phyloP scores from a whole-genome alignment of 2,113 vertebrate species.

The Erpornis zantholeuca region DNA sequence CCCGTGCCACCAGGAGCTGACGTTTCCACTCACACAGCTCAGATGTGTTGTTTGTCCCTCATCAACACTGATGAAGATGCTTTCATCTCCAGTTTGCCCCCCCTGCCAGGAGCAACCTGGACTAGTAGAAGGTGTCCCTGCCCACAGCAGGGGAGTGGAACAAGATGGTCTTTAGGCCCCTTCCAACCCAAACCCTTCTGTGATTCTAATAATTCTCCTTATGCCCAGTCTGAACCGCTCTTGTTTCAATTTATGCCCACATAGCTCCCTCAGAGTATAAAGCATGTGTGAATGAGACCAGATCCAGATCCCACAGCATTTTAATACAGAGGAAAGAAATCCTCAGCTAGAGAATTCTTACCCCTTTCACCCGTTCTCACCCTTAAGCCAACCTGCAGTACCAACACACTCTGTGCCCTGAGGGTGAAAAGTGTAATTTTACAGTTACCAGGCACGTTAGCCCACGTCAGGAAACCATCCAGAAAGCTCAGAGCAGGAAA shows the following conservation, averaged over 20 bases:
- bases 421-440: background rate
- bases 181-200: background rate
- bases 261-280: background rate
- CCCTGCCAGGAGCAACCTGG: background rate
- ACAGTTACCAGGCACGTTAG: background rate
- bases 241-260: background rate
- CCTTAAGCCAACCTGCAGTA: background rate
- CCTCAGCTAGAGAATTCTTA: background rate
- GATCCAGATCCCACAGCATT: background rate
- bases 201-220: background rate
- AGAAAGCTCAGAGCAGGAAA: constrained; percentile 44
- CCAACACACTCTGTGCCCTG: background rate
- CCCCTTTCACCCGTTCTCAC: background rate
- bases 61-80: accelerated
- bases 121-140: background rate
- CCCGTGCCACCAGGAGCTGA: background rate
- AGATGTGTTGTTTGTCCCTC: accelerated
- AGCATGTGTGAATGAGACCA: background rate
- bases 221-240: background rate
- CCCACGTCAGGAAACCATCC: constrained; percentile 20
- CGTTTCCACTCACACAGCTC: background rate
- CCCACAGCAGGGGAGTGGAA: background rate
- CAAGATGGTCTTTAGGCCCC: too few species aligned
- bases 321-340: background rate
- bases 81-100: background rate